A percentile compares a stretch with the other conserved stretches of the same genome.
phyloP scores from a whole-genome alignment of 2,797 vertebrate genomes.

The Rhadinocentrus ornatus region DNA sequence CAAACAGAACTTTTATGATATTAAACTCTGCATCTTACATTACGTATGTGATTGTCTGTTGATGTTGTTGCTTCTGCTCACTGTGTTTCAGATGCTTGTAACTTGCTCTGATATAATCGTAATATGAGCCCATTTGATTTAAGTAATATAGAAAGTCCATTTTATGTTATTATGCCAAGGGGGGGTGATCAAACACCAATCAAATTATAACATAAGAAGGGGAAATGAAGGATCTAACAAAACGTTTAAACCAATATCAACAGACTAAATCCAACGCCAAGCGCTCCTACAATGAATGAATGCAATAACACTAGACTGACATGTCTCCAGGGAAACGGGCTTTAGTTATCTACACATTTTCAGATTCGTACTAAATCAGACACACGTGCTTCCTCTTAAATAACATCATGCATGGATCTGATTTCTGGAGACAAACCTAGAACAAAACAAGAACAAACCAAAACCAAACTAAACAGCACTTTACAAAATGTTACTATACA shows the following conservation, averaged over 20 bases:
- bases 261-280: constrained; percentile 46
- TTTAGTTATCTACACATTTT: constrained; percentile 71
- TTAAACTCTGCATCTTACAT: constrained; percentile 23
- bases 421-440: constrained; percentile 63
- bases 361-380: constrained; percentile 63
- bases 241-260: constrained; percentile 39
- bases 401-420: constrained; percentile 73
- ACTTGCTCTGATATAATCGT: constrained; percentile 11
- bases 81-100: constrained; percentile 29
- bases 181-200: constrained; percentile 21
- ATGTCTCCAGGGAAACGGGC: constrained; percentile 55
- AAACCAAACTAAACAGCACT: constrained; percentile 72
- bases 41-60: constrained; percentile 68
- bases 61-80: constrained; percentile 35
- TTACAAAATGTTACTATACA: constrained; percentile 80
- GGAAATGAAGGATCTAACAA: constrained; percentile 15
- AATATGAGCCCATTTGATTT: constrained; percentile 11
- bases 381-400: constrained; percentile 58
- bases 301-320: constrained; percentile 40
- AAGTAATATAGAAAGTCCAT: constrained; percentile 19
- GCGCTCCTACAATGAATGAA: constrained; percentile 24
- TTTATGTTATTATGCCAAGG: constrained; percentile 23
- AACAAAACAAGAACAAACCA: constrained; percentile 39
- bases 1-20: constrained; percentile 35
- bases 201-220: constrained; percentile 23